Base-by-base conservation (phyloP, 2,113 vertebrate genomes). In the Elaphurus davidianus region DNA sequence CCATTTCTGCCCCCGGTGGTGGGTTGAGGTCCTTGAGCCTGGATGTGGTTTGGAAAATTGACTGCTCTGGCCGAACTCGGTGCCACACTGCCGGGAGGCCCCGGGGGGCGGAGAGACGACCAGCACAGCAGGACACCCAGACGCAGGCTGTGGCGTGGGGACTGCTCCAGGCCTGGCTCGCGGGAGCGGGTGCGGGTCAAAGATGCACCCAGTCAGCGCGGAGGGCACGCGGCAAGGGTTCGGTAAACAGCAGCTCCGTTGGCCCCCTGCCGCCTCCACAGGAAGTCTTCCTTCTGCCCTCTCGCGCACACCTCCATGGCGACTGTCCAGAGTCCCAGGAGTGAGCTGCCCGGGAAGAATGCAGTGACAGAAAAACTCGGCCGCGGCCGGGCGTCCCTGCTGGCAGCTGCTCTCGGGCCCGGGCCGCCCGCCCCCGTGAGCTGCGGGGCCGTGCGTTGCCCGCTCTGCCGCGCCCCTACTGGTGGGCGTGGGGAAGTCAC, bases 191-290 rank as follows among this genome's bases (percentile, higher is more conserved):
- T 25, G 33, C 15, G 9, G 36, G 14, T 17, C n/a, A 7, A 5
- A 9, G 40, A 17, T 0, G 0, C 5, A 5, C 6, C 0, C 5
- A 2, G 54, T 17, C 8, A 50, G 62, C 54, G 2, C 0, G 13
- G 23, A 54, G 71, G 67, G 88, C 67, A 30, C 8, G 0, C 0
- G 5, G 78, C 50, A 23, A 30, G 85, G 79, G 45, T 33, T 7
- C 43, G 9, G 40, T 10, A 25, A 36, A 23, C 0, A 7, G 8
- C 50, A 50, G 60, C 55, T 19, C 3, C 0, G 10, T 8, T 3
- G 6, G 15, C 40, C 71, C 47, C 1, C 27, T 19, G 55, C 2
- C 3, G 7, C 74, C 74, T 54, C 88, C 71, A 19, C 11, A 60
- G 21, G 85, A 84, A 33, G 43, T 6, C 82, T 19, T 60, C 43